Percentiles rank a stretch among this genome's conserved stretches.
phyloP scores from a whole-genome alignment of 2,113 vertebrate species.

The Euleptes europaea region DNA sequence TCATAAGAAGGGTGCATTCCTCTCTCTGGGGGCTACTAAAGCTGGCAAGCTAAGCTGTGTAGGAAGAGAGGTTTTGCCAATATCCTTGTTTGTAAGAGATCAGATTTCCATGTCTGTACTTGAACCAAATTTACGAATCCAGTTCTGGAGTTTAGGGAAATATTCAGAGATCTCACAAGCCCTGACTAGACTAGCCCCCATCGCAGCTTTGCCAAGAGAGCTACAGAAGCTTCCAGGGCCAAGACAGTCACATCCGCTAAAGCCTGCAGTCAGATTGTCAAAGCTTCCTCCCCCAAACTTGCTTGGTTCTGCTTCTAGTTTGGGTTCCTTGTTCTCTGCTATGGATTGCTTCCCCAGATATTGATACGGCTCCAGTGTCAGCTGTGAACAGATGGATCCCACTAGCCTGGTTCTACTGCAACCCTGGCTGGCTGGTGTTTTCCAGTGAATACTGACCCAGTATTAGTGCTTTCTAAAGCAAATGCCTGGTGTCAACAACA shows the following conservation, averaged over 20 bases:
- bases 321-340: no score
- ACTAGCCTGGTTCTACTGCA: no score
- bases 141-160: neutral
- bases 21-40: neutral
- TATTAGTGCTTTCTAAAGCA: neutral
- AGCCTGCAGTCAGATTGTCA: no score
- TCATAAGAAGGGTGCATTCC: neutral
- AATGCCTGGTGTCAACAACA: neutral
- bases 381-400: no score
- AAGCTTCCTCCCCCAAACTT: no score
- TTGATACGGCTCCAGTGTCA: no score
- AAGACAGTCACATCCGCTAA: no score
- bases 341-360: no score
- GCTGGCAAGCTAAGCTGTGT: neutral
- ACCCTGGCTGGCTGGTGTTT: neutral
- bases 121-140: neutral
- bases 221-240: no score
- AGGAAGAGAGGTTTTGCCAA: neutral
- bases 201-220: no score
- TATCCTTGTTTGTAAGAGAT: neutral
- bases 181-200: neutral
- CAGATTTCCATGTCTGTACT: neutral
- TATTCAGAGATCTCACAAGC: neutral
- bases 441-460: neutral
- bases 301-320: no score